Evolutionary conservation across 2,113 vertebrate species (phyloP).

Genomic region (Ondatra zibethicus): DNA sequence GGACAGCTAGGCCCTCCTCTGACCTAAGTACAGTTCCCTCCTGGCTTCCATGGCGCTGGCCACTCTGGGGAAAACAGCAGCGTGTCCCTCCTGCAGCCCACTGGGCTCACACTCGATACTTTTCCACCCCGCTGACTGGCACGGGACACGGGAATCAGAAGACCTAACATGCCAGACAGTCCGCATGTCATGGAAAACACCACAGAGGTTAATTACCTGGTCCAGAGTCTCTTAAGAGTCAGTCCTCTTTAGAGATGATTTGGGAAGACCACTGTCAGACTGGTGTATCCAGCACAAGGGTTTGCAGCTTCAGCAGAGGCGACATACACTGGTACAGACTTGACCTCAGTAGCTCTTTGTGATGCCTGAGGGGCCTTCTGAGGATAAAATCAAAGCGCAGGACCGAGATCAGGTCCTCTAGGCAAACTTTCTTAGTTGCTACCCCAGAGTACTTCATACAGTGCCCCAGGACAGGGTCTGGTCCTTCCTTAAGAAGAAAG

Average conservation of each 20-base stretch:
- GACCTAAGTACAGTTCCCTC: not conserved
- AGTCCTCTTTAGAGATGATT: not conserved
- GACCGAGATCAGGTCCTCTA: not conserved
- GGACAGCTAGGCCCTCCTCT: not conserved
- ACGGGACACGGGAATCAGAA: not conserved
- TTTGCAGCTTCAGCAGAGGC: not conserved
- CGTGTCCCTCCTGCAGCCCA: accelerated
- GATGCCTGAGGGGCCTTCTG: not conserved
- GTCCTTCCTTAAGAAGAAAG: not conserved
- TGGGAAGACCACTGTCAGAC: not conserved
- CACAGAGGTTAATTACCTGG: too few species aligned
- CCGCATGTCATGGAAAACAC: not conserved
- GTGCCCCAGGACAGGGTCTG: not conserved
- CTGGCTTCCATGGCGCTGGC: not conserved
- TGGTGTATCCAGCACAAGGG: not conserved
- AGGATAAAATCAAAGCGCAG: not conserved
- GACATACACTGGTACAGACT: not conserved
- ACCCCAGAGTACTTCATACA: not conserved
- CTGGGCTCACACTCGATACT: accelerated
- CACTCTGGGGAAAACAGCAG: too few species aligned
- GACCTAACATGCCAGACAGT: accelerated
- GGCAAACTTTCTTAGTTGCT: not conserved
- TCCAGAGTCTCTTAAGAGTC: not conserved
- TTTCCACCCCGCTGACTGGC: accelerated
- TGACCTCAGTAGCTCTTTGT: too few species aligned